These are phyloP conservation scores for Anastatus disparis DNA, from an alignment of 1,140 invertebrate genomes.

Conservation along the genomic window DNA sequence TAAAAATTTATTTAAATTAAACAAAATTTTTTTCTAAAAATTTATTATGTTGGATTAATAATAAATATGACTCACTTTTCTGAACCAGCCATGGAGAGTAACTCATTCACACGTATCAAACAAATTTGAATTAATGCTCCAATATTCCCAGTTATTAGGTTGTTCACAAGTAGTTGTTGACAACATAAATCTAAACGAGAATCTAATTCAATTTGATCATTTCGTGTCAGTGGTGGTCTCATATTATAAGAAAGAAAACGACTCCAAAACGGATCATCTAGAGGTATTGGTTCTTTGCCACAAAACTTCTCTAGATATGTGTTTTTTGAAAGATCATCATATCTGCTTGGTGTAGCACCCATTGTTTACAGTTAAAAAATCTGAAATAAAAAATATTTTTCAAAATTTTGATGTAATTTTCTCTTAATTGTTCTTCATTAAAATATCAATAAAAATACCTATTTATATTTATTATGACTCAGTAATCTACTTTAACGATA, in stretches of 20 bases:
- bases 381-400: not conserved
- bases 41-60: not conserved
- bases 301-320: slow-evolving; percentile 83
- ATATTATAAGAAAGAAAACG: slow-evolving; percentile 92
- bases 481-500: no score
- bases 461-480: not conserved
- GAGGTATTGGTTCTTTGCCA: slow-evolving; percentile 80
- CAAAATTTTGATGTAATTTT: no score
- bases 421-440: no score
- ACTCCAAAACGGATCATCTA: slow-evolving; percentile 95
- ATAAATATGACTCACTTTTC: slow-evolving; percentile 78
- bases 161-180: slow-evolving; percentile 81
- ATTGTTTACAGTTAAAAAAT: slow-evolving; percentile 67
- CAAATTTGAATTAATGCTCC: slow-evolving; percentile 87
- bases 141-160: slow-evolving; percentile 87
- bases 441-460: no score
- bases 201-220: slow-evolving; percentile 74
- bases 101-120: slow-evolving; percentile 79
- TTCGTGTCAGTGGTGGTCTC: slow-evolving; percentile 79
- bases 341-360: slow-evolving; percentile 86
- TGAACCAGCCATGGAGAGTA: slow-evolving; percentile 84
- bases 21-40: slow-evolving; percentile 19
- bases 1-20: slow-evolving; percentile 34
- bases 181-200: slow-evolving; percentile 79
- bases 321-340: slow-evolving; percentile 85